A percentile compares a stretch with the other conserved stretches of the same genome.
These are phyloP conservation scores for Pempheris klunzingeri DNA, from an alignment of 2,797 vertebrate genomes.

Conservation along the genomic window DNA sequence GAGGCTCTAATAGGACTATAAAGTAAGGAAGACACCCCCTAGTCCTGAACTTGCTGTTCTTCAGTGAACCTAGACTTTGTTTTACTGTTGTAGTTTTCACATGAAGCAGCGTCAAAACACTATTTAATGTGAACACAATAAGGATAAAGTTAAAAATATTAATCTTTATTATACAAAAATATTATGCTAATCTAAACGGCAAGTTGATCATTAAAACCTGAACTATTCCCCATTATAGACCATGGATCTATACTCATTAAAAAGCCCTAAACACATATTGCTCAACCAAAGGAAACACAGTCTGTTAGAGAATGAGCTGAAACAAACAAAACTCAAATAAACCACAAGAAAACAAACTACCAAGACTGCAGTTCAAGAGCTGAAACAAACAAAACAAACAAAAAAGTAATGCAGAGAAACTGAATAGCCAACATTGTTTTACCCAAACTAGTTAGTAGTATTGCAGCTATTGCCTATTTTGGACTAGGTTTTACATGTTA, in stretches of 20 bases:
- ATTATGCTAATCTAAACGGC: neutral
- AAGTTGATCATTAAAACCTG: neutral
- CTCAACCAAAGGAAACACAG: neutral
- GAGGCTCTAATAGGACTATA: neutral
- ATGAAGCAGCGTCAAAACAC: neutral
- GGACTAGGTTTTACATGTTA: neutral
- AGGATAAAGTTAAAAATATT: conserved; percentile 3
- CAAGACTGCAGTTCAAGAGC: neutral
- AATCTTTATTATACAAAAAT: neutral
- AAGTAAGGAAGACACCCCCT: neutral
- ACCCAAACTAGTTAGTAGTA: neutral
- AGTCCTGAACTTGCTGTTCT: neutral
- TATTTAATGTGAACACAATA: neutral
- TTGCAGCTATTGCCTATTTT: neutral
- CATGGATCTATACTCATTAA: neutral
- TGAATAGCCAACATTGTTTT: neutral
- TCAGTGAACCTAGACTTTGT: neutral
- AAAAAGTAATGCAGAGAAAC: neutral
- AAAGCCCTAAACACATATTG: neutral
- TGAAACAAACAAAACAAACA: neutral
- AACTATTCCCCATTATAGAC: neutral
- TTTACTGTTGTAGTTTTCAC: too few relatives aligned
- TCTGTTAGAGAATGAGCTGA: neutral
- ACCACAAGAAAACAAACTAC: conserved; percentile 1
- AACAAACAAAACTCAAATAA: conserved; percentile 1